These are phyloP conservation scores for Blera fallax DNA, from an alignment of 2,888 invertebrate genomes.

Conservation along the genomic window DNA sequence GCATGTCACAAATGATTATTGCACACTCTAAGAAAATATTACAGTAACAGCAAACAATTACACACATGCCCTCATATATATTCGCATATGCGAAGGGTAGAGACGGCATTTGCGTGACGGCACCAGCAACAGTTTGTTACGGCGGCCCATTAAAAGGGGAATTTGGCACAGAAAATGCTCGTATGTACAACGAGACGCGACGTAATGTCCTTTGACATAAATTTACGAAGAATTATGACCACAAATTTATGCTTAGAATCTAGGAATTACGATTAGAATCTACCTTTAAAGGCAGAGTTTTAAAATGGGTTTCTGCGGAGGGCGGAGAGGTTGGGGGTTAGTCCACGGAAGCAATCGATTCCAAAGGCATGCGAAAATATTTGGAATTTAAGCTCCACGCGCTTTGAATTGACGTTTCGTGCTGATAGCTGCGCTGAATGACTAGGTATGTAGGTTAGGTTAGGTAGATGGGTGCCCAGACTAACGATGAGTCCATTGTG, in stretches of 20 bases:
- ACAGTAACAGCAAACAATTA: not conserved
- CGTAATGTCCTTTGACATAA: not conserved
- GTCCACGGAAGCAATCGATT: no score
- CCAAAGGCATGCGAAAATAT: no score
- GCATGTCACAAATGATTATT: slow-evolving; percentile 20
- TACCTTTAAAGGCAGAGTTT: not conserved
- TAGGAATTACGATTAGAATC: not conserved
- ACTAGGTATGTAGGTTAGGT: no score
- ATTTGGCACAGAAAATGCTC: not conserved
- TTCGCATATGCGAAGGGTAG: not conserved
- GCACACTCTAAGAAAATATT: not conserved
- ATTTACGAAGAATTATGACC: not conserved
- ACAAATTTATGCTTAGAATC: not conserved
- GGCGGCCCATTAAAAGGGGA: not conserved
- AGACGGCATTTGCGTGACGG: slow-evolving; percentile 23
- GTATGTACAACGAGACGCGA: no score
- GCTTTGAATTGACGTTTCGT: no score
- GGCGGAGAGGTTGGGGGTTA: no score
- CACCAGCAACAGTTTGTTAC: slow-evolving; percentile 32
- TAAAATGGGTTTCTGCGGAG: not conserved
- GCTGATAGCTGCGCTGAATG: no score
- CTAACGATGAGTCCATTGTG: no score
- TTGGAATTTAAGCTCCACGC: no score
- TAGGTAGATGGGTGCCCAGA: no score
- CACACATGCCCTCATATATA: slow-evolving; percentile 5